phyloP scores from a whole-genome alignment of 2,113 vertebrate species.

The Pyrgilauda ruficollis region DNA sequence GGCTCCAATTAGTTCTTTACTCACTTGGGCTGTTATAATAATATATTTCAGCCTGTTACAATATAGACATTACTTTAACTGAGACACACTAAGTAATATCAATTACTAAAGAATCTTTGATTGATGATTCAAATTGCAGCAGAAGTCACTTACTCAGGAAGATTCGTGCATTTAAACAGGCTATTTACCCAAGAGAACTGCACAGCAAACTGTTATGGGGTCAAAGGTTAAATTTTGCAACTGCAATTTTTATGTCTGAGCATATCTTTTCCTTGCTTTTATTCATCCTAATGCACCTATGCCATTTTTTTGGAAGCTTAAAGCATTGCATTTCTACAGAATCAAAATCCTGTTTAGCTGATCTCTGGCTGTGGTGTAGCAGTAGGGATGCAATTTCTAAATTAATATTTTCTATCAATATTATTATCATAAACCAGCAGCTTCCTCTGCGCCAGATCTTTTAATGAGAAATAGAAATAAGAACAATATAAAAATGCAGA shows the following conservation, averaged over 20 bases:
- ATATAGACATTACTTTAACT: conserved; percentile 9
- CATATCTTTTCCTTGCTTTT: background rate
- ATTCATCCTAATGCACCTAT: conserved; percentile 22
- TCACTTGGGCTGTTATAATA: background rate
- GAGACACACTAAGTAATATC: background rate
- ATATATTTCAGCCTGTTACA: background rate
- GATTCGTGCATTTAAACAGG: conserved; percentile 28
- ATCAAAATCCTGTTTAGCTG: background rate
- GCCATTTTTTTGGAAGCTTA: background rate
- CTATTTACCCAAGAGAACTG: conserved; percentile 12
- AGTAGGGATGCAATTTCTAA: background rate
- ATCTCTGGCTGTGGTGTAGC: background rate
- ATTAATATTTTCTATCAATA: background rate
- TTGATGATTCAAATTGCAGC: conserved; percentile 23
- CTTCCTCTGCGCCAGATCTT: background rate
- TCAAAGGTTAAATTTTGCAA: conserved; percentile 10
- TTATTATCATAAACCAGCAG: background rate
- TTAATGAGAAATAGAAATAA: background rate
- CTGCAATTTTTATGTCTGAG: conserved; percentile 31
- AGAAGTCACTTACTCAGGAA: conserved; percentile 1
- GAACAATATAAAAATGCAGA: background rate
- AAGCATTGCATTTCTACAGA: background rate
- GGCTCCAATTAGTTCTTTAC: conserved; percentile 30
- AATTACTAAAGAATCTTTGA: conserved; percentile 34
- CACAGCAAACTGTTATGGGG: background rate